A percentile compares a stretch with the other conserved stretches of the same genome.
phyloP scores from a whole-genome alignment of 2,113 vertebrate species.

The Manacus vitellinus region DNA sequence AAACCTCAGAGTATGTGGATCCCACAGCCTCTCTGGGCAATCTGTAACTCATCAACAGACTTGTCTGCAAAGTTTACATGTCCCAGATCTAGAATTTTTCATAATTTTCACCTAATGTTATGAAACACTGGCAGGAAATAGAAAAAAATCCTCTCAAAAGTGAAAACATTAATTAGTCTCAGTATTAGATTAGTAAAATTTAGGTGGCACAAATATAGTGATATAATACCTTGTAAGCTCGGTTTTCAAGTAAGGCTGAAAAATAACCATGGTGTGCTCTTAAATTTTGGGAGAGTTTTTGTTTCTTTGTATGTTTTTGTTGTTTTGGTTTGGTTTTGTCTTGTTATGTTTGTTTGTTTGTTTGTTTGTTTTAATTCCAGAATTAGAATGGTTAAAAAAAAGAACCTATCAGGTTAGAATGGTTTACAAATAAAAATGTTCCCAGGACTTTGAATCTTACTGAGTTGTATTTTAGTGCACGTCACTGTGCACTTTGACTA shows the following conservation, averaged over 20 bases:
- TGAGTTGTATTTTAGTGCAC: not conserved
- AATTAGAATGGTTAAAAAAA: not conserved
- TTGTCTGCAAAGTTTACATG: not conserved
- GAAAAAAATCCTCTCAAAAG: not conserved
- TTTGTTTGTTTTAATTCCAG: not conserved
- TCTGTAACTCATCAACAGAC: not conserved
- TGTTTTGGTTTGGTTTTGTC: not conserved
- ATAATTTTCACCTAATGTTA: not conserved
- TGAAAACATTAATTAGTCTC: not conserved
- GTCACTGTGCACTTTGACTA: not conserved
- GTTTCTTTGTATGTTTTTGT: not conserved
- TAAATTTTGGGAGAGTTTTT: fast-evolving
- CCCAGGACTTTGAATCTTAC: not conserved
- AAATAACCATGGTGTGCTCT: not conserved
- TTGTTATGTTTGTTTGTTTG: too few relatives aligned
- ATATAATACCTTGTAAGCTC: not conserved
- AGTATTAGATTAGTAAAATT: not conserved
- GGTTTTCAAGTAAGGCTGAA: not conserved
- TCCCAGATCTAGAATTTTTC: not conserved
- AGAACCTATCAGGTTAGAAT: fast-evolving
- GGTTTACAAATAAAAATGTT: not conserved
- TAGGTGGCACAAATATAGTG: not conserved
- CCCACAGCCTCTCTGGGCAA: not conserved
- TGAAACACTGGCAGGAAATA: not conserved
- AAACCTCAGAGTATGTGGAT: not conserved